Evolutionary conservation across 2,113 vertebrate genomes (phyloP).

Genomic region (Thinocorus orbignyianus): DNA sequence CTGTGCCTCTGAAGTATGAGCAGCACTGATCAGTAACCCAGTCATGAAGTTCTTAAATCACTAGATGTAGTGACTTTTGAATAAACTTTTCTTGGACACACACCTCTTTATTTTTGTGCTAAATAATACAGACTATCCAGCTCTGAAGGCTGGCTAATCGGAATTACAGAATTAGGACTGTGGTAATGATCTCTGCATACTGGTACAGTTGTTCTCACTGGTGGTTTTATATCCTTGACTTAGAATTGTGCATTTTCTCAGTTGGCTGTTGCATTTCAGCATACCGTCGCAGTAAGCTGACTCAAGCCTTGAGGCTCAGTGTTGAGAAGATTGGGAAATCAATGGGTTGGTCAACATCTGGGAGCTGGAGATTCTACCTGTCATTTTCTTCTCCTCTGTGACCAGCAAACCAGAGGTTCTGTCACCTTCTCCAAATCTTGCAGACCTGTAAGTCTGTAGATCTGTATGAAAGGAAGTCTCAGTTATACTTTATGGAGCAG

Average conservation of each 20-base stretch:
- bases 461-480: background rate
- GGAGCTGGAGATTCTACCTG: background rate
- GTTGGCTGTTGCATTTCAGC: background rate
- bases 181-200: background rate
- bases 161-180: background rate
- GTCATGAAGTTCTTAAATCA: background rate
- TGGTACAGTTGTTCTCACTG: background rate
- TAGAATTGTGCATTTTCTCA: background rate
- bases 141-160: background rate
- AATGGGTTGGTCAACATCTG: background rate
- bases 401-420: background rate
- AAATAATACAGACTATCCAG: background rate
- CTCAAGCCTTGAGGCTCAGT: background rate
- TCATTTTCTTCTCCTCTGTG: background rate
- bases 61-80: background rate
- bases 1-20: background rate
- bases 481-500: background rate
- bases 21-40: background rate
- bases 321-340: background rate
- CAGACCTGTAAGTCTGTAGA: background rate
- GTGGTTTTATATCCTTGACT: background rate
- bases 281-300: background rate
- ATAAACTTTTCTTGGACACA: background rate
- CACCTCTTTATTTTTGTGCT: conserved; percentile 15
- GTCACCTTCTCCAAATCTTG: background rate